A percentile compares a stretch with the other conserved stretches of the same genome.
Conservation (phyloP, 2,113 vertebrate species). For the Columba janthina region DNA sequence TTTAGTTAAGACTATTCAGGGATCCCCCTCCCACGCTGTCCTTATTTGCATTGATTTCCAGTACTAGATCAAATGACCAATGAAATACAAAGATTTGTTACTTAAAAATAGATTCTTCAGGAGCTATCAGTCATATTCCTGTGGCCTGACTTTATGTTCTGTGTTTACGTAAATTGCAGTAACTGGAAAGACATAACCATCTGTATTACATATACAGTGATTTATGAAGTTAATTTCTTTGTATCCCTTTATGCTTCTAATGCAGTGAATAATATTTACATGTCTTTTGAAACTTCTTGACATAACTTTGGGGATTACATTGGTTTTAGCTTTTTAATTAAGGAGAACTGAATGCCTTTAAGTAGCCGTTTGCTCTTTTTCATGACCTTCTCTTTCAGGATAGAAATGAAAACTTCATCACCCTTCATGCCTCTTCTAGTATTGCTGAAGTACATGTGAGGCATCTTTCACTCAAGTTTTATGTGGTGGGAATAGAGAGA, state of each 20-base stretch:
- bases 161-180: neutral
- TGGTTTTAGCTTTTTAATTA: neutral
- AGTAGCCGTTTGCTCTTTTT: neutral
- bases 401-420: neutral
- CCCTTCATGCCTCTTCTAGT: neutral
- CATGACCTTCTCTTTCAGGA: neutral
- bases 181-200: neutral
- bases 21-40: neutral
- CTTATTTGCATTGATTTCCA: slow-evolving; percentile 1
- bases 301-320: neutral
- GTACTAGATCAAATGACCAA: neutral
- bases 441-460: neutral
- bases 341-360: neutral
- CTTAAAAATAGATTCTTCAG: neutral
- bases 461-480: neutral
- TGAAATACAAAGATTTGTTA: neutral
- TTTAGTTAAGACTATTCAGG: slow-evolving; percentile 15
- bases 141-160: neutral
- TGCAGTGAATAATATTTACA: neutral
- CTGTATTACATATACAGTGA: neutral
- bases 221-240: neutral
- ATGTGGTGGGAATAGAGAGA: neutral
- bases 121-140: neutral
- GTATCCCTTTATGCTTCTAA: neutral
- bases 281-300: neutral